These are phyloP conservation scores for Eugnorisma glareosa DNA, from an alignment of 2,888 invertebrate species.

Conservation along the genomic window DNA sequence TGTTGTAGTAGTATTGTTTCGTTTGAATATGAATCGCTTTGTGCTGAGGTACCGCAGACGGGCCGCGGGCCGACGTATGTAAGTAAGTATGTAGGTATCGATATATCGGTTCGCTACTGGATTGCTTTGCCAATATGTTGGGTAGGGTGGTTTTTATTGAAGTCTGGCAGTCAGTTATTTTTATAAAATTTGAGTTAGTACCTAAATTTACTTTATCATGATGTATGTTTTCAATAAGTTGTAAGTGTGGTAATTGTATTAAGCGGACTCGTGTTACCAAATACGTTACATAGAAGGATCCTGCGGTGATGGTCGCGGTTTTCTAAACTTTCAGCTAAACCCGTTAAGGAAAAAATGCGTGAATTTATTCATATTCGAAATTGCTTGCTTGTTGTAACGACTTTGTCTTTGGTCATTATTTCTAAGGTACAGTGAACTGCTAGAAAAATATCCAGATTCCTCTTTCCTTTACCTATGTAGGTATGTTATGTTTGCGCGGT, in stretches of 20 bases:
- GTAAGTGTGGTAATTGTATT: no score
- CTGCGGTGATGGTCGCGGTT: not conserved
- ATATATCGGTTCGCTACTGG: slow-evolving; percentile 37
- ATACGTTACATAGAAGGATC: not conserved
- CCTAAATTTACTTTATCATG: not conserved
- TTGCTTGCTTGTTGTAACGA: no score
- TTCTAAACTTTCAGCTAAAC: not conserved
- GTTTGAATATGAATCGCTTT: slow-evolving; percentile 45
- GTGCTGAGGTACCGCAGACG: slow-evolving; percentile 38
- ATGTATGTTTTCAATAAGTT: not conserved
- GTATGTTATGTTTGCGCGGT: no score
- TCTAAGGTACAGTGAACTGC: no score
- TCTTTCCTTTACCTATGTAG: not conserved
- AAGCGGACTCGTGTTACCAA: not conserved
- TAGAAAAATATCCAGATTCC: not conserved
- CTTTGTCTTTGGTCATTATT: no score
- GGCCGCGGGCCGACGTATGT: slow-evolving; percentile 6
- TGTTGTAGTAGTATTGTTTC: slow-evolving; percentile 40
- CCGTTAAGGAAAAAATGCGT: not conserved
- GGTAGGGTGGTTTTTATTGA: not conserved
- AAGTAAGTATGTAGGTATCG: slow-evolving; percentile 27
- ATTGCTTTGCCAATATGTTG: slow-evolving; percentile 16
- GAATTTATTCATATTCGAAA: no score
- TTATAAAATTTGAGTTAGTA: not conserved
- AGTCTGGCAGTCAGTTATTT: not conserved